Base-by-base conservation (phyloP, 2,113 vertebrate genomes). In the Pavo muticus region DNA sequence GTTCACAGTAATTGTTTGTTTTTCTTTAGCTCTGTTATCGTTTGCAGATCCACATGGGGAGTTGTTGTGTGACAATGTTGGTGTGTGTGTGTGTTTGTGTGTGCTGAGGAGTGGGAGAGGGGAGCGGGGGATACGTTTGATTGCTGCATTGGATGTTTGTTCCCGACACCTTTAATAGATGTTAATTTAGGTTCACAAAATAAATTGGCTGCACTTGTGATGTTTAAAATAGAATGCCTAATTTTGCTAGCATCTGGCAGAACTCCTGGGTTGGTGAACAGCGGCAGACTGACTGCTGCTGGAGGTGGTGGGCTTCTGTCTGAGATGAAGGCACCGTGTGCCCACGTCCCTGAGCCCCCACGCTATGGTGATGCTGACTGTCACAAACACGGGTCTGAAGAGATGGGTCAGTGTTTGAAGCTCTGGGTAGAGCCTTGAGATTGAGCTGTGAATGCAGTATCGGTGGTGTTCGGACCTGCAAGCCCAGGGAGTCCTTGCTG, bases 211-310 rank as follows among this genome's bases (percentile, higher is more conserved):
- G 8, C 20, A 32, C 65, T 86, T 64, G 50, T 72, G 5, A 6
- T 40, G 57, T 90, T 95, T 93, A 94, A 94, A 94, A 93, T 88
- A 93, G 90, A 56, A 39, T 71, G 91, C 83, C 82, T 90, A 78
- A 91, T 95, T 91, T 79, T 25, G 39, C 5, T 44, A 80, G 39
- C 79, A 64, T 60, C 82, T 84, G 87, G 72, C 84, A 94, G 69
- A 88, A 93, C 35, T 72, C 60, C 52, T 90, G 57, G 16, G 23
- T 90, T 71, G 87, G 2, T n/a, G 72, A 54, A 69, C 60, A 25
- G 87, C 88, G 74, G 85, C 84, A 83, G 44, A 48, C 71, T 64
- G 56, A 69, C 74, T 87, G 75, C 14, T 1, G 0, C 64, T 0
- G 0, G 16, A 74, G 64, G 71, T 87, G 79, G 71, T 64, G 78